A percentile compares a stretch with the other conserved stretches of the same genome.
Conservation (phyloP, 2,113 vertebrate genomes). For the Chamaea fasciata region DNA sequence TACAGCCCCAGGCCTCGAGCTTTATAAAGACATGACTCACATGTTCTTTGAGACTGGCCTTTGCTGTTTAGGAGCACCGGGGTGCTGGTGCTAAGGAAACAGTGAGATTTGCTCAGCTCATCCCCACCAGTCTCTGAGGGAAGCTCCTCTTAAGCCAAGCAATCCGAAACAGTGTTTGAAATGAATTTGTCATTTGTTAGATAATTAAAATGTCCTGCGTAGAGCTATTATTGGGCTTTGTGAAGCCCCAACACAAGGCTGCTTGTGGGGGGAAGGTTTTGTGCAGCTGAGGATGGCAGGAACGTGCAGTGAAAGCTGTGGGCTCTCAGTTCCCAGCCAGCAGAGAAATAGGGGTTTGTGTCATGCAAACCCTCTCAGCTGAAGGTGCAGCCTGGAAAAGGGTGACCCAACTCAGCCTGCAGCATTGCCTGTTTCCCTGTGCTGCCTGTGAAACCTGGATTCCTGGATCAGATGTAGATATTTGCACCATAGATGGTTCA, state of each 20-base stretch:
- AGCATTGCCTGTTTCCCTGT: background rate
- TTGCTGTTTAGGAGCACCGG: background rate
- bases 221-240: background rate
- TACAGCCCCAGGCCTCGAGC: background rate
- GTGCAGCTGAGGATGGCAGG: background rate
- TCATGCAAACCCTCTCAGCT: background rate
- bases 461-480: background rate
- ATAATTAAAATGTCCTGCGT: background rate
- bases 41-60: background rate
- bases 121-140: background rate
- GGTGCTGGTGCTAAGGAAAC: background rate
- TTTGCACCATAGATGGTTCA: background rate
- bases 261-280: background rate
- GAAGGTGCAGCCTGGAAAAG: background rate
- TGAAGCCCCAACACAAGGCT: background rate
- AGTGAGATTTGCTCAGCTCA: background rate
- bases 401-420: accelerated
- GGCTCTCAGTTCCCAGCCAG: accelerated
- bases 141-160: background rate
- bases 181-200: background rate
- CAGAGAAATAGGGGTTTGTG: background rate
- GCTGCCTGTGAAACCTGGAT: background rate
- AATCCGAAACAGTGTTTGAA: background rate
- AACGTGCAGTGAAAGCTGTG: accelerated
- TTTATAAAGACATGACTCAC: background rate